phyloP scores from a whole-genome alignment of 2,888 invertebrate species.

The Oscheius onirici region DNA sequence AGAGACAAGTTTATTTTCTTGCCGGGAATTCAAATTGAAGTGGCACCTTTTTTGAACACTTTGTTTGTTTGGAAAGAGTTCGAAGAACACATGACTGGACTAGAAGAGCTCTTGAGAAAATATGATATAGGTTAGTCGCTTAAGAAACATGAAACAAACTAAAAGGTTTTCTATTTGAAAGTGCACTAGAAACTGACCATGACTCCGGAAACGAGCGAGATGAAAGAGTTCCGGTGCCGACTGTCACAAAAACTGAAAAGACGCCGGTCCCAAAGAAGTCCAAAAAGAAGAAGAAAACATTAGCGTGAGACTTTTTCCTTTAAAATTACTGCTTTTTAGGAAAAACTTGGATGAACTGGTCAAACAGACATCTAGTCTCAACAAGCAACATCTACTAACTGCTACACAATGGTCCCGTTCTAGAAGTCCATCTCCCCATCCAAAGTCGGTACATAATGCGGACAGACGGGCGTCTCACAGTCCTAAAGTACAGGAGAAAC shows the following conservation, averaged over 20 bases:
- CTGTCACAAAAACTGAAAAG: conserved; percentile 3
- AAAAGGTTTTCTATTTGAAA: conserved; percentile 10
- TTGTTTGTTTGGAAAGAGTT: conserved; percentile 40
- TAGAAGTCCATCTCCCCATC: background rate
- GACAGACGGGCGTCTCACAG: background rate
- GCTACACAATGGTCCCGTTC: too few species aligned
- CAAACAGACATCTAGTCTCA: conserved; percentile 2
- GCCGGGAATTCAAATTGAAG: conserved; percentile 55
- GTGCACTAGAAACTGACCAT: background rate
- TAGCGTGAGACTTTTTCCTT: conserved; percentile 2
- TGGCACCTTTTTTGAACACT: conserved; percentile 50
- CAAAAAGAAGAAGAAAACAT: background rate
- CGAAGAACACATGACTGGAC: conserved; percentile 32
- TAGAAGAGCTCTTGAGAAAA: conserved; percentile 37
- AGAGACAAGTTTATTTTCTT: conserved; percentile 54
- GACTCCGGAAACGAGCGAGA: conserved; percentile 9
- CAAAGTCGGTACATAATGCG: background rate
- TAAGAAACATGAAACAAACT: background rate
- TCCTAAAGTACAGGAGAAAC: background rate
- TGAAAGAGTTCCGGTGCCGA: conserved; percentile 1
- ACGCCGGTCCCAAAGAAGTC: conserved; percentile 1
- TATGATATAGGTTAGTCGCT: conserved; percentile 36
- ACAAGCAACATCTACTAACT: background rate
- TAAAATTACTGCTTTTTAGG: background rate
- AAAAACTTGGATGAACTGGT: conserved; percentile 22